These are phyloP conservation scores for Sipha flava DNA, from an alignment of 1,140 invertebrate species.

Conservation along the genomic window DNA sequence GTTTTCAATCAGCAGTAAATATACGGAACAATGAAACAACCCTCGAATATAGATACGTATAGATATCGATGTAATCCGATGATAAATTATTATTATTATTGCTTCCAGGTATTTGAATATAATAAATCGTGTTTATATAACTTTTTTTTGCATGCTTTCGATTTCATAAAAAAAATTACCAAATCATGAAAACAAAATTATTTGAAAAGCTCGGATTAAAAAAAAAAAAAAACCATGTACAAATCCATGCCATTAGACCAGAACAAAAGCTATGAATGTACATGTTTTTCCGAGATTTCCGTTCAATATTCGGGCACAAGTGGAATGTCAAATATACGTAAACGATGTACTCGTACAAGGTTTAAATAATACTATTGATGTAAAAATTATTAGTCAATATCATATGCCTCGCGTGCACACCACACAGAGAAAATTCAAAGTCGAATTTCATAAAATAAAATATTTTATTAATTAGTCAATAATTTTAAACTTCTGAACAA, in stretches of 20 bases:
- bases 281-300: neutral
- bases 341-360: no score
- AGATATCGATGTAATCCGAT: neutral
- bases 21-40: slow-evolving; percentile 15
- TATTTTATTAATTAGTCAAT: no score
- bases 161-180: neutral
- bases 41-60: neutral
- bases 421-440: no score
- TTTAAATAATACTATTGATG: no score
- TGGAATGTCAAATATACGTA: neutral
- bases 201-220: slow-evolving; percentile 8
- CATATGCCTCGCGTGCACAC: no score
- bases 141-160: neutral
- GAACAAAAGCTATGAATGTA: neutral
- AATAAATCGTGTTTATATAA: neutral
- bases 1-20: slow-evolving; percentile 33
- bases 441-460: no score
- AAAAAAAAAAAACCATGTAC: neutral
- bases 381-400: no score
- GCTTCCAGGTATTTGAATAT: neutral
- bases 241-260: neutral
- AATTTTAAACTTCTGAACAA: no score
- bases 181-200: neutral
- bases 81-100: slow-evolving; percentile 13
- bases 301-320: neutral